phyloP scores from a whole-genome alignment of 2,113 vertebrate species.

The Chloropsis cyanopogon region DNA sequence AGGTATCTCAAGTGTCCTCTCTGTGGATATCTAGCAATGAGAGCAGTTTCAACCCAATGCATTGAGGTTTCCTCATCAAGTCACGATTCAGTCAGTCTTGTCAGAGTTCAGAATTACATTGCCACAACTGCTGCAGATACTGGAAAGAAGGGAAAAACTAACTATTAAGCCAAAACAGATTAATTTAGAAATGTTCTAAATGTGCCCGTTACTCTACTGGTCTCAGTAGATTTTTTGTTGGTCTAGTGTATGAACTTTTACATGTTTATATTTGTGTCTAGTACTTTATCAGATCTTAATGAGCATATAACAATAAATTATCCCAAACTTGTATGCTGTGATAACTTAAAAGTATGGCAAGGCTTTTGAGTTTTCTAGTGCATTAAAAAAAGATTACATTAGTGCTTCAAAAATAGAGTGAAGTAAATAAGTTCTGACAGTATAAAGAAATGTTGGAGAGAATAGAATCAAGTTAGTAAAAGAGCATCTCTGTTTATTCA shows the following conservation, averaged over 20 bases:
- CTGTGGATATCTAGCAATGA: background rate
- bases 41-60: background rate
- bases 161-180: background rate
- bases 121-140: background rate
- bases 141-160: background rate
- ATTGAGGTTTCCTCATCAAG: background rate
- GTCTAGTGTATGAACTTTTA: background rate
- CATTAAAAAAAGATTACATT: constrained; percentile 27
- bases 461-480: background rate
- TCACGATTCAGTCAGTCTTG: background rate
- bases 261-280: background rate
- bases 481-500: constrained; percentile 37
- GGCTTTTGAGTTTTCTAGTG: background rate
- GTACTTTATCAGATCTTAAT: constrained; percentile 10
- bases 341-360: background rate
- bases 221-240: background rate
- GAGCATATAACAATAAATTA: background rate
- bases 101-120: background rate
- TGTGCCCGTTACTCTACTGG: background rate
- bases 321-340: background rate
- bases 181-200: background rate
- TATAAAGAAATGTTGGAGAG: background rate
- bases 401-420: constrained; percentile 18
- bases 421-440: constrained; percentile 53
- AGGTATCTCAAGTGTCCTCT: background rate